Evolutionary conservation across 2,888 invertebrate genomes (phyloP), one percentile per base, ranked within the genome.

Genomic region (Abscondita cerata): DNA sequence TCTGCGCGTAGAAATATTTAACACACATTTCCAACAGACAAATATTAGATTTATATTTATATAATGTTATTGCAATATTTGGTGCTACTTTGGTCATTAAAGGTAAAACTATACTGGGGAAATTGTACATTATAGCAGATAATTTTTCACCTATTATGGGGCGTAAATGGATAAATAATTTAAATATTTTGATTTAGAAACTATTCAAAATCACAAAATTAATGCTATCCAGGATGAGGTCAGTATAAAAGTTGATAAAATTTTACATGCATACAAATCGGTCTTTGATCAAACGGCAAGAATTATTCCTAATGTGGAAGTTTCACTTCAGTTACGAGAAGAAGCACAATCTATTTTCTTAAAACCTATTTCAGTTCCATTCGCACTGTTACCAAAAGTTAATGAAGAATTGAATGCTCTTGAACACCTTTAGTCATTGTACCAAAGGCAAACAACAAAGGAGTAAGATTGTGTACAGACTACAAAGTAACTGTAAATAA

Each of bases 401-500:
- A 40, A 40, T 40, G 13, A 40, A 40, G 15, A 40, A 12, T 40
- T 40, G 40, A 15, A 40, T 40, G 40, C 40, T 40, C 40, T 40
- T 40, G 40, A 40, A 40, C 12, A 2, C 40, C 40, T 40, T 15
- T 66, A 11, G 64, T 67, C 16, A 60, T 52, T 11, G 53, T 64
- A 58, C 58, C 40, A 67, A 68, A 54, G 31, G 38, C 56, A 8
- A 53, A 68, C n/a, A 40, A 40, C 51, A 54, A 55, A 12, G 20
- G 44, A 18, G 34, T 68, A 16, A 46, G 67, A 19, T 33, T 67
- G 13, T 68, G 68, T 57, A 67, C 64, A 12, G 67, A 66, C 31
- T 66, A 67, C 48, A 67, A 62, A 13, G 47, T 56, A 8, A 68
- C 67, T 18, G 15, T 67, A 2, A 67, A 68, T 55, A 50, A 57